Evolutionary conservation across 2,113 vertebrate genomes (phyloP), one percentile per base, ranked within the genome.

Genomic region (Notiomystis cincta): DNA sequence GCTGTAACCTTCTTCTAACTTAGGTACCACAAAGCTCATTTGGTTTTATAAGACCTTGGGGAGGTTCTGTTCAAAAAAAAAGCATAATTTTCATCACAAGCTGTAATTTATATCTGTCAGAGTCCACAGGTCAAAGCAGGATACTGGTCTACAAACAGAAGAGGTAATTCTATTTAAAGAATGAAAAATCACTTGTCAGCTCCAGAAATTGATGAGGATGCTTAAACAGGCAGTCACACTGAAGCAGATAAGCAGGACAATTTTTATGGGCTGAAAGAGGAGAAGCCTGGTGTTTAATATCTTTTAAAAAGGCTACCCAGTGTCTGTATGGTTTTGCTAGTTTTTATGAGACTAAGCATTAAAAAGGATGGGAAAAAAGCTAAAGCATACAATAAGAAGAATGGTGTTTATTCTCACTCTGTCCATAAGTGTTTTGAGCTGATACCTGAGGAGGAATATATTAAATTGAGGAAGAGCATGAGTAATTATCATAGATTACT

Each of bases 131-230:
- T 95, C 86, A 84, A 82, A 93, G 38, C 42, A 69, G 94, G 89
- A 84, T 82, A 78, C 58, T 69, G 50, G 61, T 78, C 93, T 90
- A 76, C 78, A 81, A 77, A 78, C 38, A 87, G 84, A 77, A 76
- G 44, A 90, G 51, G 82, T 87, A 80, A 58, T 66, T 88, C 86
- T 96, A 65, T 95, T 91, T 94, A 86, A 93, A 88, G 85, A 95
- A 81, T 86, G 92, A 93, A 91, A 92, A 91, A 96, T 95, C 86
- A 73, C 93, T 93, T 96, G 82, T 94, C 95, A 60, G 44, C 77
- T 71, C 40, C 76, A 81, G 87, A 86, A 93, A 93, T 95, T 78
- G 93, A 94, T 95, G 93, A 89, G 80, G n/a, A 64, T 95, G 70
- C 87, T 88, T 91, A 92, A 93, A 83, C 51, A 66, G 72, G 70